A percentile compares a stretch with the other conserved stretches of the same genome.
Conservation (phyloP, 2,113 vertebrate species). For the Ranitomeya variabilis region DNA sequence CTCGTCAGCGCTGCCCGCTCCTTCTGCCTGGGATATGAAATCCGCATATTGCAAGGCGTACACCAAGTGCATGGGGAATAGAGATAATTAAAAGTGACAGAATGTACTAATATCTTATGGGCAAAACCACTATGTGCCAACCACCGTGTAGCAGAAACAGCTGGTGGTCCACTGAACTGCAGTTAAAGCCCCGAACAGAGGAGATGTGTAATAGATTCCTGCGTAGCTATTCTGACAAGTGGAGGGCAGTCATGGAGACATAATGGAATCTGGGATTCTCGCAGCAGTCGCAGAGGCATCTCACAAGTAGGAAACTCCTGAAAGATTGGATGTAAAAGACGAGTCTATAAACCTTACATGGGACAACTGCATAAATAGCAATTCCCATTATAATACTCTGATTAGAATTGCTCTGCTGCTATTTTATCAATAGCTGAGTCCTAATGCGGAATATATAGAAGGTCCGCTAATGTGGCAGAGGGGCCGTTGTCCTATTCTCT, state of each 20-base stretch:
- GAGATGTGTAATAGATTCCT: conserved; percentile 40
- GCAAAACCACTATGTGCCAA: conserved; percentile 36
- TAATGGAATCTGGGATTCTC: not conserved
- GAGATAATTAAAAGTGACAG: conserved; percentile 56
- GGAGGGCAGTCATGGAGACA: conserved; percentile 21
- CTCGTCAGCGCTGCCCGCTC: conserved; percentile 1
- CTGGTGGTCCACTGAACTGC: conserved; percentile 51
- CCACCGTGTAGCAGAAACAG: conserved; percentile 44
- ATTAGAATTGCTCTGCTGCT: no score
- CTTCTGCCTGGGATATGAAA: conserved; percentile 50
- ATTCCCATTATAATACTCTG: not conserved
- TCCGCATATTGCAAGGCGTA: conserved; percentile 50
- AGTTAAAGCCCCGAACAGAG: conserved; percentile 42
- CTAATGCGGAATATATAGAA: no score
- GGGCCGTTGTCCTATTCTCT: no score
- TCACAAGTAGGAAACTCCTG: not conserved
- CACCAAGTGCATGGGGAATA: conserved; percentile 27
- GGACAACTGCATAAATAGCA: not conserved
- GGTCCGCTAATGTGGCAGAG: no score
- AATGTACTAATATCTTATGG: conserved; percentile 57
- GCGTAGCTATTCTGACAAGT: conserved; percentile 29
- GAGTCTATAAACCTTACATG: not conserved
- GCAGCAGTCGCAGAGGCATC: not conserved
- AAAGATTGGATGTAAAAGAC: not conserved
- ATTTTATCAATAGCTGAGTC: no score